phyloP scores from a whole-genome alignment of 2,113 vertebrate species.

The Poicephalus meyeri region DNA sequence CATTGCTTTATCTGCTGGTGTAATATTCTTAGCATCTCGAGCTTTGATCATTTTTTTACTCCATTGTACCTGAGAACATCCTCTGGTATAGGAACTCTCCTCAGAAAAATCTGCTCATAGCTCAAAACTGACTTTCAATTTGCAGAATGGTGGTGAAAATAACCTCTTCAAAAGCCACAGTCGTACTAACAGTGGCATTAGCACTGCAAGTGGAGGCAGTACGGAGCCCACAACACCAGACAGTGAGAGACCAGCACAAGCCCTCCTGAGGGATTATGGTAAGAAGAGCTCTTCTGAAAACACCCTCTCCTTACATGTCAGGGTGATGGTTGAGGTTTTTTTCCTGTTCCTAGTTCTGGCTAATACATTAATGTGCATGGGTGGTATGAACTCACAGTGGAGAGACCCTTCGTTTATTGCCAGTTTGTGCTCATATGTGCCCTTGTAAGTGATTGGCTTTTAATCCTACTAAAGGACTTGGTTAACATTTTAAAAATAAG shows the following conservation, averaged over 20 bases:
- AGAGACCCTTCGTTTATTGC: neutral
- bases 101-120: neutral
- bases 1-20: neutral
- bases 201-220: slow-evolving; percentile 89
- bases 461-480: neutral
- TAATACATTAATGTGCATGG: neutral
- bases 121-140: slow-evolving; percentile 31
- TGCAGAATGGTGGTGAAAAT: slow-evolving; percentile 74
- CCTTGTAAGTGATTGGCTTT: neutral
- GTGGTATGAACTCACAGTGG: neutral
- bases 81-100: neutral
- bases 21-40: neutral
- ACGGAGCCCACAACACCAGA: slow-evolving; percentile 90
- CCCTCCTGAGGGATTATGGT: slow-evolving; percentile 93
- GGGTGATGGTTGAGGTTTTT: neutral
- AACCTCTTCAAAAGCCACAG: slow-evolving; percentile 86
- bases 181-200: slow-evolving; percentile 91
- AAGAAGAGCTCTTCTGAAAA: slow-evolving; percentile 31
- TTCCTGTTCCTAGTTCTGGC: neutral
- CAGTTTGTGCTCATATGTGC: neutral
- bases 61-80: neutral
- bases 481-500: neutral
- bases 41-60: neutral
- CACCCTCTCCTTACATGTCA: neutral
- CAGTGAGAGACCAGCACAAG: slow-evolving; percentile 88